These are phyloP conservation scores for Manis crassicaudata DNA, from an alignment of 2,797 vertebrate species.

Conservation along the genomic window DNA sequence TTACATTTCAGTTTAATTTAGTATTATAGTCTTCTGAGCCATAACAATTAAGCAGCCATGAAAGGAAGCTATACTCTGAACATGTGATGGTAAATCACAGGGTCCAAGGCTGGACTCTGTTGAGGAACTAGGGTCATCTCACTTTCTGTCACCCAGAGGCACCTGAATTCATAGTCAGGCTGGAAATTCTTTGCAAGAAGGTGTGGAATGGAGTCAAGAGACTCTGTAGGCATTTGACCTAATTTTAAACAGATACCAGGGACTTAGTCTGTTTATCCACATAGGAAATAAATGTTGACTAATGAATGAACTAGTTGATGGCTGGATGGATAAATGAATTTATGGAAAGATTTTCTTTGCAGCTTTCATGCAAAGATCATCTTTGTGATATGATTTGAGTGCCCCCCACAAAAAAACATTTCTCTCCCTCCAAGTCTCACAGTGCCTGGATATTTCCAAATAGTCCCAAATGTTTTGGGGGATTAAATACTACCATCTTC, in stretches of 20 bases:
- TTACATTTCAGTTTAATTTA: slow-evolving; percentile 74
- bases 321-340: background rate
- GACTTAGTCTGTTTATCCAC: background rate
- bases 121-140: background rate
- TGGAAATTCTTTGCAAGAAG: background rate
- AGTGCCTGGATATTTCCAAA: background rate
- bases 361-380: background rate
- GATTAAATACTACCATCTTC: background rate
- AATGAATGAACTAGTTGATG: background rate
- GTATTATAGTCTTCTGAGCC: slow-evolving; percentile 60
- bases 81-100: background rate
- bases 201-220: background rate
- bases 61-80: slow-evolving; percentile 43
- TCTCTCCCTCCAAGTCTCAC: background rate
- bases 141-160: background rate
- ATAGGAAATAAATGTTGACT: background rate
- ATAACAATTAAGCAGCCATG: slow-evolving; percentile 73
- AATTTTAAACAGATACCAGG: background rate
- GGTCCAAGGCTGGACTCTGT: background rate
- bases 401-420: background rate
- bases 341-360: background rate
- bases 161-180: background rate
- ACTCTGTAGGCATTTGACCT: background rate
- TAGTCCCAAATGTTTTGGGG: background rate
- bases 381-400: background rate